These are phyloP conservation scores for Luperina nickerlii DNA, from an alignment of 2,888 invertebrate genomes.

Conservation along the genomic window DNA sequence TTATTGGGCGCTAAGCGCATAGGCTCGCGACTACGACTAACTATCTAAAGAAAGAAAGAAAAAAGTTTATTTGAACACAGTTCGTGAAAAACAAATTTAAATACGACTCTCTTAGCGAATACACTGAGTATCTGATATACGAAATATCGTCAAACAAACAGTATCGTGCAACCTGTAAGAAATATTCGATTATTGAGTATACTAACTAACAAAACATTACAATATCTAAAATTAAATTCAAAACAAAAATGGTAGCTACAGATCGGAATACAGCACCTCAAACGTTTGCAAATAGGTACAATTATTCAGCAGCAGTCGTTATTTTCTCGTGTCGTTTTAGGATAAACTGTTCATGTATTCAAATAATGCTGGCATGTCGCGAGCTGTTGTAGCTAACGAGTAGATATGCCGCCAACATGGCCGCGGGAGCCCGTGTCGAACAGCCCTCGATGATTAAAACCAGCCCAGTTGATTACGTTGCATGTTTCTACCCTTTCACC, in stretches of 20 bases:
- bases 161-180: not conserved
- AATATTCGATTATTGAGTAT: not conserved
- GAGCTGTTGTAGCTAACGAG: constrained; percentile 57
- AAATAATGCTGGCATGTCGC: constrained; percentile 64
- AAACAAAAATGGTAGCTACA: constrained; percentile 4
- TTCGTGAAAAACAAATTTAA: too few species aligned
- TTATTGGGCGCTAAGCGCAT: not conserved
- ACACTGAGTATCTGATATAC: not conserved
- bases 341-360: constrained; percentile 65
- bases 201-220: not conserved
- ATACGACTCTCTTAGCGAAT: too few species aligned
- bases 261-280: constrained; percentile 16
- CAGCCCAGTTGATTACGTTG: constrained; percentile 83
- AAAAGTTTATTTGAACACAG: too few species aligned
- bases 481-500: constrained; percentile 79
- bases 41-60: too few species aligned
- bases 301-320: constrained; percentile 45
- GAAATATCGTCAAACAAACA: not conserved
- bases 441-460: constrained; percentile 83
- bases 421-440: constrained; percentile 66
- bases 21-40: too few species aligned
- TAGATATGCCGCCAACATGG: constrained; percentile 58
- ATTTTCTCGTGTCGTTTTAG: constrained; percentile 59
- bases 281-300: constrained; percentile 18
- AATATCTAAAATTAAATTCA: constrained; percentile 22